Evolutionary conservation across 2,888 invertebrate species (phyloP), one percentile per base, ranked within the genome.

Genomic region (Azorinus chamasolen): DNA sequence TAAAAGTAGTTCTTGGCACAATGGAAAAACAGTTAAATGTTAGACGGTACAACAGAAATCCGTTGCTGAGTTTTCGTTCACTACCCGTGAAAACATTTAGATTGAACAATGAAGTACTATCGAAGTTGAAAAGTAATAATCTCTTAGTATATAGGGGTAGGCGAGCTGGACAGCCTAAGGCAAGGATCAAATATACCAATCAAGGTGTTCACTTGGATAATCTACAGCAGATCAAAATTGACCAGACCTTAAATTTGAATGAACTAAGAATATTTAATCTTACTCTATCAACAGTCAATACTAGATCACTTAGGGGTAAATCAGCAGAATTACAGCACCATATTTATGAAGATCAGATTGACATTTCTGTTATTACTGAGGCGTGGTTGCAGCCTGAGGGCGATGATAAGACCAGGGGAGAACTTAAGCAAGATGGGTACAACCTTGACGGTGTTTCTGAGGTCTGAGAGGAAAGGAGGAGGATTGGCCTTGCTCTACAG

Each of bases 351-450:
- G 54, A 25, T 12, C 25, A 54, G 4, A 54, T 54, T 54, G 54
- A 54, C 54, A 27, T 54, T 25, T 54, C 27, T 54, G 54, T 54
- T 8, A 24, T 54, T 27, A 54, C 54, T 32, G 54, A 54, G 18
- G 27, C 54, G 10, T 54, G 27, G 54, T n/a, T 54, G 6, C 6
- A 18, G 54, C n/a, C 54, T 32, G 54, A 54, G 25, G 54, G 54
- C 27, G 54, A 54, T 54, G 54, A 54, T 18, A 32, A 27, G 6
- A 32, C 27, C 12, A 54, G 54, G 32, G 54, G 54, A 27, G 54
- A 54, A 32, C 25, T 54, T 22, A 14, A 2, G 6, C 54, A 54
- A 27, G 54, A 54, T 54, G 54, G 54, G 5, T 54, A 32, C 27
- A 14, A 32, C 27, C 18, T 54, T 22, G 32, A 32, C 27, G 54